Conservation (phyloP, 2,797 vertebrate genomes). For the Macroramphosus scolopax region DNA sequence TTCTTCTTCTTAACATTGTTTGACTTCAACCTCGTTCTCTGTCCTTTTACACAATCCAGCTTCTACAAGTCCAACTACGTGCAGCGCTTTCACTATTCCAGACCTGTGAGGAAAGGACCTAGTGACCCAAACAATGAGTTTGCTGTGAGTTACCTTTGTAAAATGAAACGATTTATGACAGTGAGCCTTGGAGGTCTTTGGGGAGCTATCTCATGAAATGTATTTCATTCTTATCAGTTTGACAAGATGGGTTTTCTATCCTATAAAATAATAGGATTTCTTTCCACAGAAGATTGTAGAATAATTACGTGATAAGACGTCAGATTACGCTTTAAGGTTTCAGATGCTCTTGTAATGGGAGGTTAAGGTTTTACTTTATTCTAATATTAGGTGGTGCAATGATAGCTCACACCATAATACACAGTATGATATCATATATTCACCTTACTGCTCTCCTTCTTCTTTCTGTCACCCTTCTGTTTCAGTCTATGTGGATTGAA, state of each 20-base stretch:
- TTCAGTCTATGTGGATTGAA: constrained; percentile 98
- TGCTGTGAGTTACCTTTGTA: constrained; percentile 81
- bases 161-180: constrained; percentile 17
- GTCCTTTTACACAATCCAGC: constrained; percentile 68
- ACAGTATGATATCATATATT: constrained; percentile 1
- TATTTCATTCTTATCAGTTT: constrained; percentile 3
- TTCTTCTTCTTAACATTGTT: constrained; percentile 14
- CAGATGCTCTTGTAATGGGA: constrained; percentile 10
- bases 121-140: constrained; percentile 97
- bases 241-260: too few relatives aligned
- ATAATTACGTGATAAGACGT: background rate
- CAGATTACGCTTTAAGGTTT: constrained; percentile 8
- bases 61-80: constrained; percentile 99
- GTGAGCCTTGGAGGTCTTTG: constrained; percentile 3
- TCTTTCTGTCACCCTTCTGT: background rate
- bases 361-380: constrained; percentile 6
- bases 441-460: background rate
- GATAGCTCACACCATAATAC: background rate
- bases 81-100: constrained; percentile 94
- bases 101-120: constrained; percentile 90
- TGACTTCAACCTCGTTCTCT: background rate
- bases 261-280: too few relatives aligned
- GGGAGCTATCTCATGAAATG: too few relatives aligned
- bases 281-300: too few relatives aligned
- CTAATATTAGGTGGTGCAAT: constrained; percentile 7